Conservation (phyloP, 2,797 vertebrate genomes). For the Crocidura indochinensis region DNA sequence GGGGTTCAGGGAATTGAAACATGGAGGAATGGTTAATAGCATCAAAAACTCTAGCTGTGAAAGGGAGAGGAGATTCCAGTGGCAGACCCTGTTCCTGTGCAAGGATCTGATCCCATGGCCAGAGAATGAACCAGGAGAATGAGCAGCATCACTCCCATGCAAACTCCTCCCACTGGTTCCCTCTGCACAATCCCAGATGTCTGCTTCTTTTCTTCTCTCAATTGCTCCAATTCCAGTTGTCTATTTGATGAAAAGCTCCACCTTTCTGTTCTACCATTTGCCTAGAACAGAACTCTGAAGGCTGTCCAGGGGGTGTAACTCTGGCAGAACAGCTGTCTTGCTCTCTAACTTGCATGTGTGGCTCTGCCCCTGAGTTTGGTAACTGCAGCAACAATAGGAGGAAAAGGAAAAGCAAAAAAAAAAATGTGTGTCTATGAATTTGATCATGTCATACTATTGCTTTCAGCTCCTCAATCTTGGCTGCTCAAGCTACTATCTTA, state of each 20-base stretch:
- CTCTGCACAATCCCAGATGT: background rate
- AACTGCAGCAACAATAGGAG: no score
- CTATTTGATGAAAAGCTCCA: background rate
- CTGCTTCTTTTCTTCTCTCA: background rate
- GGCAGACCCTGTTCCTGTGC: fast-evolving
- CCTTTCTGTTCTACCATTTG: background rate
- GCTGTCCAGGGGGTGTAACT: no score
- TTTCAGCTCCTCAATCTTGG: background rate
- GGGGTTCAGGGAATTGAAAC: background rate
- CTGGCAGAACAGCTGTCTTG: no score
- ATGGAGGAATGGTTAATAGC: background rate
- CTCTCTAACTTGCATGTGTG: no score
- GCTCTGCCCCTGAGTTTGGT: no score
- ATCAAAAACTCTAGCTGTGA: background rate
- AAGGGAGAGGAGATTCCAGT: background rate
- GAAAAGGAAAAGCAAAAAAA: no score
- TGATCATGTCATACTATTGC: background rate
- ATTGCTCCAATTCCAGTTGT: fast-evolving
- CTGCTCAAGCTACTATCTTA: no score
- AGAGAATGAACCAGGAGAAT: fast-evolving
- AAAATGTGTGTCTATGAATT: no score
- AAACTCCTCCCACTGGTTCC: background rate
- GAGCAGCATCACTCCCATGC: no score
- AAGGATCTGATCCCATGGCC: background rate
- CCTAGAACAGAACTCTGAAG: background rate